A percentile compares a stretch with the other conserved stretches of the same genome.
phyloP scores from a whole-genome alignment of 2,888 invertebrate species.

The Melanchra persicariae region DNA sequence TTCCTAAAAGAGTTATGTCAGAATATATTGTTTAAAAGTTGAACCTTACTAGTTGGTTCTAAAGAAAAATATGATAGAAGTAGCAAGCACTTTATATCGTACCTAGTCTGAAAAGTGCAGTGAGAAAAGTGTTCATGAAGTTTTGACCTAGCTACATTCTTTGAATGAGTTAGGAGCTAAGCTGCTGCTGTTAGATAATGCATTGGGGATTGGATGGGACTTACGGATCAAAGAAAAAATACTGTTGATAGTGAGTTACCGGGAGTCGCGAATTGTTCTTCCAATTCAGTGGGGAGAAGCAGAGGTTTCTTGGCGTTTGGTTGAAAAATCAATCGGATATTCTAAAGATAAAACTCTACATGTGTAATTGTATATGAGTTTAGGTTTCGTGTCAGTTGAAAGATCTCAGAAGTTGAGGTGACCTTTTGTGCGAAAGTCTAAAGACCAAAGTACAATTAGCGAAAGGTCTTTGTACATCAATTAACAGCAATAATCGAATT shows the following conservation, averaged over 20 bases:
- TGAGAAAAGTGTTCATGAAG: neutral
- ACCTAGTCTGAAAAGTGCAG: neutral
- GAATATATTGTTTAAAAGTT: neutral
- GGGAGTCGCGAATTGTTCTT: too few relatives aligned
- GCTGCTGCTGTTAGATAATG: neutral
- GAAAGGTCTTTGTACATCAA: conserved; percentile 8
- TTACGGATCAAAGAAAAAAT: too few relatives aligned
- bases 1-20: conserved; percentile 1
- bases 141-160: neutral
- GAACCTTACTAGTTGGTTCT: conserved; percentile 1
- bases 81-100: neutral
- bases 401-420: too few relatives aligned
- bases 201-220: neutral
- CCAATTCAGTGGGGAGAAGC: too few relatives aligned
- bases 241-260: too few relatives aligned
- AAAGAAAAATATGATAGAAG: neutral
- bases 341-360: too few relatives aligned
- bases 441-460: neutral
- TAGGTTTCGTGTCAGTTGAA: too few relatives aligned
- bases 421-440: neutral
- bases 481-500: conserved; percentile 3
- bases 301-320: neutral
- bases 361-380: too few relatives aligned
- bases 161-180: neutral
- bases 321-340: neutral